Conservation (phyloP, 1,140 invertebrate genomes). For the Apis dorsata region DNA sequence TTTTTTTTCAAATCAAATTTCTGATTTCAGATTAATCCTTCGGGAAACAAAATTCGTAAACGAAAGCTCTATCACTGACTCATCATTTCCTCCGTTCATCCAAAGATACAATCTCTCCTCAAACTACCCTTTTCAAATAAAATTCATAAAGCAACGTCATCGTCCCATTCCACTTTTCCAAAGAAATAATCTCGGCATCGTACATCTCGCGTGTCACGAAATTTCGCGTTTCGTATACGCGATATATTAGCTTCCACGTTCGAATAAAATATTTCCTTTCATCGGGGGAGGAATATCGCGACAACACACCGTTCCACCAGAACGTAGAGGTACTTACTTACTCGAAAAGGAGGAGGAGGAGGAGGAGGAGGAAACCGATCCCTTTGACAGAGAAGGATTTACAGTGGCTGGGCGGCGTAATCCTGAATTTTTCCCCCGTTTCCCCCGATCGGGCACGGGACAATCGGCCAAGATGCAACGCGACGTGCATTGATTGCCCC, state of each 20-base stretch:
- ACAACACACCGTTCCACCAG: background rate
- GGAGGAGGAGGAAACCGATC: background rate
- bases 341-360: background rate
- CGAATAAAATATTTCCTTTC: slow-evolving; percentile 24
- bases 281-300: background rate
- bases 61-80: too few species aligned
- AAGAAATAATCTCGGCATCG: background rate
- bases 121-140: too few species aligned
- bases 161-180: too few species aligned
- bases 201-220: background rate
- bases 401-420: background rate
- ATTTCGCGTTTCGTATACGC: background rate
- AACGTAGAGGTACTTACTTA: background rate
- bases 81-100: too few species aligned
- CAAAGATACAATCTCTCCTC: too few species aligned
- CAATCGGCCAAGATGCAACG: slow-evolving; percentile 9
- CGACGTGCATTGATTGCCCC: slow-evolving; percentile 10
- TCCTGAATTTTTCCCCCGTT: background rate
- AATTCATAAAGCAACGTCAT: background rate
- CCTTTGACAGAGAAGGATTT: slow-evolving; percentile 19
- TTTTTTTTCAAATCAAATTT: too few species aligned
- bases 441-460: background rate
- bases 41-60: too few species aligned
- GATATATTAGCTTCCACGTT: background rate
- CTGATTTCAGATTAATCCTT: too few species aligned